Evolutionary conservation across 1,140 invertebrate species (phyloP).

Genomic region (Drosophila tropicalis): DNA sequence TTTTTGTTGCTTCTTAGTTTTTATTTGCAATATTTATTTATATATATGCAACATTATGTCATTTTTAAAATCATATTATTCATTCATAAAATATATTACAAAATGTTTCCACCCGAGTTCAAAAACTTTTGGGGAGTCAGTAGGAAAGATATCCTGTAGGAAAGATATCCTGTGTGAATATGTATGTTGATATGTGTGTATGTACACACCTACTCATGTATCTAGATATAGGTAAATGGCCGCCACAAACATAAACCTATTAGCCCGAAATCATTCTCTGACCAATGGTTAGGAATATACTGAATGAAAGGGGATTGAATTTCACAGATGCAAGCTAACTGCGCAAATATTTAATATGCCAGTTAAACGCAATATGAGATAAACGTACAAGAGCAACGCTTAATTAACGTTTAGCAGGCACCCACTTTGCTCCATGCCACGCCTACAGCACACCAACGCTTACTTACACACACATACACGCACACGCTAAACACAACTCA

Average conservation of each 20-base stretch:
- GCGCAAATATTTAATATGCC: slow-evolving; percentile 53
- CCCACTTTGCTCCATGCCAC: not conserved
- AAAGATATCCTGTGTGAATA: no score
- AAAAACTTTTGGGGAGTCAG: no score
- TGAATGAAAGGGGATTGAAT: not conserved
- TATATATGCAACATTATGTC: no score
- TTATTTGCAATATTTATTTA: no score
- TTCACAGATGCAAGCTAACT: slow-evolving; percentile 23
- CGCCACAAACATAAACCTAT: slow-evolving; percentile 49
- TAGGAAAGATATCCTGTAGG: no score
- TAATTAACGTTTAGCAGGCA: slow-evolving; percentile 53
- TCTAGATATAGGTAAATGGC: slow-evolving; percentile 20
- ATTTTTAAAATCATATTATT: no score
- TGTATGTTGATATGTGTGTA: no score
- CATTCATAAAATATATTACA: no score
- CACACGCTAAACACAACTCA: slow-evolving; percentile 26
- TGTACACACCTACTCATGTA: not conserved
- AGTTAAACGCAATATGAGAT: slow-evolving; percentile 40
- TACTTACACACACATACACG: not conserved
- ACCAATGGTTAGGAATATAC: not conserved
- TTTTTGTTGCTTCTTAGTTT: no score
- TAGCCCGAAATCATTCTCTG: slow-evolving; percentile 44
- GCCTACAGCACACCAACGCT: slow-evolving; percentile 9
- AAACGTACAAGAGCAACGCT: slow-evolving; percentile 45
- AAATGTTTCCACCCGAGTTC: no score